A percentile compares a stretch with the other conserved stretches of the same genome.
Conservation (phyloP, 2,113 vertebrate genomes). For the Platysteira castanea region DNA sequence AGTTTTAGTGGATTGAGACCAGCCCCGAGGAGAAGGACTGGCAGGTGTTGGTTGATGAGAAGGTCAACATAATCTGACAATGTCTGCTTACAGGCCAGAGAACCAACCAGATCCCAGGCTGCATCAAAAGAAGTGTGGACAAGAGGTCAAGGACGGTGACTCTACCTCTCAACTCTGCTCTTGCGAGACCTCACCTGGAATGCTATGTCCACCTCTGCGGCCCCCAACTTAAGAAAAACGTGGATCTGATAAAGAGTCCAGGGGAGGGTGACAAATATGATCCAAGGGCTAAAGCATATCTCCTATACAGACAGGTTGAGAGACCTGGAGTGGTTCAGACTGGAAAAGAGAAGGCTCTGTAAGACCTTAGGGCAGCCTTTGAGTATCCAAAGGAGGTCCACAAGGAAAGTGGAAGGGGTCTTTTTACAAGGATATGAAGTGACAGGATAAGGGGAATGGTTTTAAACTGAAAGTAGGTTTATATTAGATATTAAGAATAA, state of each 20-base stretch:
- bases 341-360: not conserved
- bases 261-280: not conserved
- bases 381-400: not conserved
- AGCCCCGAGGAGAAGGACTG: not conserved
- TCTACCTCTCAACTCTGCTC: accelerated
- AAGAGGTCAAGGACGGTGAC: not conserved
- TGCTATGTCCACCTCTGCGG: not conserved
- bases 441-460: not conserved
- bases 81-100: not conserved
- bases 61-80: not conserved
- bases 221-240: not conserved
- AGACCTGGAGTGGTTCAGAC: accelerated
- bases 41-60: not conserved
- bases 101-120: not conserved
- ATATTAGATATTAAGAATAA: no score
- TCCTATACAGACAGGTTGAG: not conserved
- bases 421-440: not conserved
- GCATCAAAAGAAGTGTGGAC: not conserved
- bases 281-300: no score
- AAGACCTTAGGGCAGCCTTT: not conserved
- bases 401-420: not conserved
- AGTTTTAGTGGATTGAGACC: not conserved
- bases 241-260: not conserved
- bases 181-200: not conserved
- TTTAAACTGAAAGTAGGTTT: no score